phyloP scores from a whole-genome alignment of 1,140 invertebrate species.

The Andrena cerasifolii region DNA sequence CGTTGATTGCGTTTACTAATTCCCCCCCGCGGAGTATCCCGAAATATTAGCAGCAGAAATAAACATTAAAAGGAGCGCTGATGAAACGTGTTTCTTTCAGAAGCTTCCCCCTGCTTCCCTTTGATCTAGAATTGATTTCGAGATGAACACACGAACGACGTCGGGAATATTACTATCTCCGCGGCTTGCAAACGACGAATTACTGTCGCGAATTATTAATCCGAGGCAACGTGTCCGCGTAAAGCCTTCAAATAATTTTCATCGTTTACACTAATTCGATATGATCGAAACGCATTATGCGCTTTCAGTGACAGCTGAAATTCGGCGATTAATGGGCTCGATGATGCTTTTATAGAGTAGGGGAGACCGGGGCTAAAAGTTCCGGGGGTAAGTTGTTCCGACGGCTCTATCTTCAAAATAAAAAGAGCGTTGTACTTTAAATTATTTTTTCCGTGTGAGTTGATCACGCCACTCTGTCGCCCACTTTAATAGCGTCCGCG shows the following conservation, averaged over 20 bases:
- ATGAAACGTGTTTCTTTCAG: neutral
- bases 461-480: no score
- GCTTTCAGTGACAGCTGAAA: neutral
- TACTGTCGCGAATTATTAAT: constrained; percentile 12
- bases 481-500: no score
- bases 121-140: neutral
- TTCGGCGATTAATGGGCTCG: neutral
- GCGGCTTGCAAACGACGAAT: neutral
- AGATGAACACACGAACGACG: no score
- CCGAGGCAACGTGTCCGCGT: neutral
- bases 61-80: neutral
- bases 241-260: neutral
- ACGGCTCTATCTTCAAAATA: no score
- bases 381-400: no score
- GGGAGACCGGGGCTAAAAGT: no score
- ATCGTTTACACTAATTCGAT: constrained; percentile 4
- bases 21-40: neutral
- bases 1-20: constrained; percentile 23
- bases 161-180: neutral
- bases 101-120: neutral
- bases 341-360: no score
- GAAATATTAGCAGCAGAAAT: neutral
- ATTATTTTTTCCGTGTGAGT: no score
- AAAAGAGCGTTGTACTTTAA: no score
- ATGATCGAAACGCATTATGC: neutral